Evolutionary conservation across 2,888 invertebrate genomes (phyloP), one percentile per base, ranked within the genome.

Genomic region (Cheilosia impressa): DNA sequence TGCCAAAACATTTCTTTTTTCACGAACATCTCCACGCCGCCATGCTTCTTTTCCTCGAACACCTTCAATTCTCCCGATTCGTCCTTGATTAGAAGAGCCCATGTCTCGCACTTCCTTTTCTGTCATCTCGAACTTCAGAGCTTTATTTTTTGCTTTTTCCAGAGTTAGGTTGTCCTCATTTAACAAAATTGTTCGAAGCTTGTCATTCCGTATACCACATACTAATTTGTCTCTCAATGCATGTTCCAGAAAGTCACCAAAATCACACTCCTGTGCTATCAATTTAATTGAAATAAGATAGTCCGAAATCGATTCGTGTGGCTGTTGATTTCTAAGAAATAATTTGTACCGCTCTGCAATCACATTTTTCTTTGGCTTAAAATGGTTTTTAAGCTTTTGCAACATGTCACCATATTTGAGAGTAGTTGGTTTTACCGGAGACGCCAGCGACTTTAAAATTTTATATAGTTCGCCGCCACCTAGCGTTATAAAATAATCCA

Each of bases 211-310:
- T 50, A 58, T 22, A 15, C 58, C 71, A 38, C 57, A 58, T 47
- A 71, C 58, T 38, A 53, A 43, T 24, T 24, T 41, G 24, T 52
- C 53, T n/a, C 41, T 38, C 9, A 43, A 27, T 4, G 53, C 47
- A 22, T 9, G 13, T 4, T 58, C 50, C 38, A 58, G 47, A 24
- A 71, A 71, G 4, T 57, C 57, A 22, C 17, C 47, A 66, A 71
- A 71, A 47, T 58, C 58, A 50, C 58, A 71, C 38, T 68, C 19
- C n/a, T 68, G 55, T n/a, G 68, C 53, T 17, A 68, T 13, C 9
- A 24, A 57, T n/a, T 69, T 69, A 15, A 66, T 55, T 15, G 24
- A 52, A 9, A 66, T 41, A 41, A 66, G 17, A 22, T 66, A 66
- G 24, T 66, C 55, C 2, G 52, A 34, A 31, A 66, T 55, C 31